Evolutionary conservation across 2,113 vertebrate genomes (phyloP).

Genomic region (Zosterops borbonicus): DNA sequence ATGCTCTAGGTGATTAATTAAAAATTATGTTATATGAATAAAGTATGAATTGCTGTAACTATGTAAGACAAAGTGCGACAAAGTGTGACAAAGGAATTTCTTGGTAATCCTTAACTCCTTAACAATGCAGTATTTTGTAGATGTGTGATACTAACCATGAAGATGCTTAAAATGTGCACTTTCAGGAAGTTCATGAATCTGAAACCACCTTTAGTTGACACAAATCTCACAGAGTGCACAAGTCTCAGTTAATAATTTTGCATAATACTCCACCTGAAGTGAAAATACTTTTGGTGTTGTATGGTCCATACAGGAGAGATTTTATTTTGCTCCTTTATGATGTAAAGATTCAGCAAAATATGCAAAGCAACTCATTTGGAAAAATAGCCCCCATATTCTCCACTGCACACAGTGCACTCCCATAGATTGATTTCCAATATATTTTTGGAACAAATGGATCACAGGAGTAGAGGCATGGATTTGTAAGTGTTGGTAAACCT

Average conservation of each 20-base stretch:
- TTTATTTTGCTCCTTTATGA: neutral
- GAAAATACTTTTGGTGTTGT: neutral
- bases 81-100: neutral
- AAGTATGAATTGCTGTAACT: constrained; percentile 3
- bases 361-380: neutral
- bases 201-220: neutral
- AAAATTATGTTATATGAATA: constrained; percentile 44
- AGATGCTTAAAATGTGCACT: neutral
- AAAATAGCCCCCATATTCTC: neutral
- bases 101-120: neutral
- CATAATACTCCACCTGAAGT: neutral
- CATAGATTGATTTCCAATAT: neutral
- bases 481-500: neutral
- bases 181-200: neutral
- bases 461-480: neutral
- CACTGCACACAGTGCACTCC: neutral
- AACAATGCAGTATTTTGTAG: neutral
- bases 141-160: neutral
- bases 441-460: neutral
- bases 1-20: constrained; percentile 29
- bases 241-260: neutral
- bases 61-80: neutral
- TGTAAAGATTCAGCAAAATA: neutral
- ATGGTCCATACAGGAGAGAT: neutral
- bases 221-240: neutral